Conservation (phyloP, 30 jellyfish, hydroid and myxozoan species). For the Sanderia malayensis region DNA sequence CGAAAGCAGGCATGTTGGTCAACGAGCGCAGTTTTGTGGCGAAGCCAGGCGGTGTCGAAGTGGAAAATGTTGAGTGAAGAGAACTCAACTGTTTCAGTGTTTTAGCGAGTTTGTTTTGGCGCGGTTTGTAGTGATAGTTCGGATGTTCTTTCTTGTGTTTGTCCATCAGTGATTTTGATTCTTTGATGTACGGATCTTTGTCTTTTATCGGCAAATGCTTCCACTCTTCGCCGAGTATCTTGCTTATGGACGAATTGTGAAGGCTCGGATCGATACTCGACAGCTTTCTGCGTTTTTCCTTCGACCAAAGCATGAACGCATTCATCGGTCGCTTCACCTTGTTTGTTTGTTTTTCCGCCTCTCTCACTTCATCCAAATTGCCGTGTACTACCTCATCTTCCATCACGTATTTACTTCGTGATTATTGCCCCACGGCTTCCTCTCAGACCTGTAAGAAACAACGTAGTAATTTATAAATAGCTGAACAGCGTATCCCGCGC, state of each 20-base stretch:
- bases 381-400: no score
- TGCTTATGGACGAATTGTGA: slow-evolving; percentile 82
- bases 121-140: slow-evolving; percentile 74
- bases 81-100: slow-evolving; percentile 57
- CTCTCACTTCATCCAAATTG: no score
- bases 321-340: slow-evolving; percentile 81
- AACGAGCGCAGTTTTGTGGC: slow-evolving; percentile 22
- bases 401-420: no score
- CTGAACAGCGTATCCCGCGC: no score
- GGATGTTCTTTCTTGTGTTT: slow-evolving; percentile 80
- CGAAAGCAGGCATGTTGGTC: slow-evolving; percentile 7
- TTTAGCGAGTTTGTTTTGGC: slow-evolving; percentile 70
- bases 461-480: no score
- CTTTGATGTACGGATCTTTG: slow-evolving; percentile 64
- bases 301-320: slow-evolving; percentile 92
- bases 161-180: slow-evolving; percentile 70
- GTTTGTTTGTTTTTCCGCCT: no score
- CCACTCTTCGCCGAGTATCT: slow-evolving; percentile 87
- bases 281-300: slow-evolving; percentile 65
- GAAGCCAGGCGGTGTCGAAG: slow-evolving; percentile 34
- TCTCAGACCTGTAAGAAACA: no score
- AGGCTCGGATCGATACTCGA: slow-evolving; percentile 78
- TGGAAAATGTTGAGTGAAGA: slow-evolving; percentile 20
- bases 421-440: no score
- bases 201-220: slow-evolving; percentile 52